Evolutionary conservation across 23 tunicate species (phyloP).

Genomic region (Botrylloides violaceus): DNA sequence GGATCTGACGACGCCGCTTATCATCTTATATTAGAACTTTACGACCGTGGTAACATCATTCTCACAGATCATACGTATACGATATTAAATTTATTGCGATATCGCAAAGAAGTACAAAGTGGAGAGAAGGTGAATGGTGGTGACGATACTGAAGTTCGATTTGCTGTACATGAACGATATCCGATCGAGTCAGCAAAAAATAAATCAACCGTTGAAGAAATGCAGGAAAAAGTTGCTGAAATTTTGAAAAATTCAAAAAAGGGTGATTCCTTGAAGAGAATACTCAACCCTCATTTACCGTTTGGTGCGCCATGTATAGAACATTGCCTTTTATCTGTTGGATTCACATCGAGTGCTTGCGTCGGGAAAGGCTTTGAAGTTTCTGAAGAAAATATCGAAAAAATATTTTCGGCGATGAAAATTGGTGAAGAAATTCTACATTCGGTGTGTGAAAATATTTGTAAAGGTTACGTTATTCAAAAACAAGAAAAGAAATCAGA

Average conservation of each 20-base stretch:
- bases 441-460: conserved; percentile 8
- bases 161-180: conserved; percentile 89
- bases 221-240: conserved; percentile 36
- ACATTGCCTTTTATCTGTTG: conserved; percentile 53
- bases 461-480: conserved; percentile 55
- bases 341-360: conserved; percentile 47
- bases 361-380: conserved; percentile 41
- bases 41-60: conserved; percentile 86
- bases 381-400: conserved; percentile 28
- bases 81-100: conserved; percentile 70
- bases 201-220: conserved; percentile 22
- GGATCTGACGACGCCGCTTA: conserved; percentile 85
- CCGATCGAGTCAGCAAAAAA: conserved; percentile 57
- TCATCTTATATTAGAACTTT: conserved; percentile 81
- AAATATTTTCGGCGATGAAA: conserved; percentile 32
- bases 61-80: conserved; percentile 58
- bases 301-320: conserved; percentile 82
- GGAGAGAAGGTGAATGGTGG: conserved; percentile 1
- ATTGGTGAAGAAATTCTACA: conserved; percentile 45
- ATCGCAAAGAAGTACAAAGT: conserved; percentile 34
- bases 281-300: conserved; percentile 59
- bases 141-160: conserved; percentile 66
- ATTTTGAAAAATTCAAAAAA: conserved; percentile 40
- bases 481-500: conserved; percentile 58
- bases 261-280: conserved; percentile 47